phyloP scores from a whole-genome alignment of 2,797 vertebrate genomes.

The Enteromius unitaeniatus region DNA sequence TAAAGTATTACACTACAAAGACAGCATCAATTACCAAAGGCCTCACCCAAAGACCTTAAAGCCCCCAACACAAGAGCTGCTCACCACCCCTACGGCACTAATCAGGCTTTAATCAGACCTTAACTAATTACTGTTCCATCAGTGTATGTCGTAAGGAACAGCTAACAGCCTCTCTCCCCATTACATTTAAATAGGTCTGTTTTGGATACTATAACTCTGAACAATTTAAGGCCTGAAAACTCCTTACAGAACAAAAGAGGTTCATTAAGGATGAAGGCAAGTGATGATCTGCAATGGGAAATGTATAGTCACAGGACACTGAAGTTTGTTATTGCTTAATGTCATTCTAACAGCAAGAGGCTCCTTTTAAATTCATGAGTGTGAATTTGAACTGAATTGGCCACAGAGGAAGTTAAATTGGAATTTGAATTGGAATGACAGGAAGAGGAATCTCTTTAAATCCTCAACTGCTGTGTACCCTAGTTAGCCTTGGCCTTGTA shows the following conservation, averaged over 20 bases:
- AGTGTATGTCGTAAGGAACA: not conserved
- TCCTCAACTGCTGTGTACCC: not conserved
- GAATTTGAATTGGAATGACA: not conserved
- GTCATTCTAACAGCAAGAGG: not conserved
- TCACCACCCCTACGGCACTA: slow-evolving; percentile 33
- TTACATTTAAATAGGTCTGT: slow-evolving; percentile 32
- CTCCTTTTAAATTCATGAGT: not conserved
- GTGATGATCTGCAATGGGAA: not conserved
- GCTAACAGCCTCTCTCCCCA: slow-evolving; percentile 15
- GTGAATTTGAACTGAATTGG: not conserved
- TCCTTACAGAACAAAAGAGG: not conserved
- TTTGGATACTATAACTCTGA: slow-evolving; percentile 13
- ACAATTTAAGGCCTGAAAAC: slow-evolving; percentile 3
- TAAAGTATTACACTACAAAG: slow-evolving; percentile 56
- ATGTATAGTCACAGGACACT: not conserved
- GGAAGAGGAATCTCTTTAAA: not conserved
- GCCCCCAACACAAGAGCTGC: slow-evolving; percentile 35
- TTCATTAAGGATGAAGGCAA: slow-evolving; percentile 14
- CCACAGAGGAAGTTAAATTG: not conserved
- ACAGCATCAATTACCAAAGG: slow-evolving; percentile 55
- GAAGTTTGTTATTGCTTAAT: not conserved
- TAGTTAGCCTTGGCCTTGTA: not conserved
- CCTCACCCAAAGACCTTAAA: slow-evolving; percentile 50
- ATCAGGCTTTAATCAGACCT: slow-evolving; percentile 49
- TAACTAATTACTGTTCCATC: slow-evolving; percentile 39